Evolutionary conservation across 1,140 invertebrate genomes (phyloP), one percentile per base, ranked within the genome.

Genomic region (Plutomurus gul): DNA sequence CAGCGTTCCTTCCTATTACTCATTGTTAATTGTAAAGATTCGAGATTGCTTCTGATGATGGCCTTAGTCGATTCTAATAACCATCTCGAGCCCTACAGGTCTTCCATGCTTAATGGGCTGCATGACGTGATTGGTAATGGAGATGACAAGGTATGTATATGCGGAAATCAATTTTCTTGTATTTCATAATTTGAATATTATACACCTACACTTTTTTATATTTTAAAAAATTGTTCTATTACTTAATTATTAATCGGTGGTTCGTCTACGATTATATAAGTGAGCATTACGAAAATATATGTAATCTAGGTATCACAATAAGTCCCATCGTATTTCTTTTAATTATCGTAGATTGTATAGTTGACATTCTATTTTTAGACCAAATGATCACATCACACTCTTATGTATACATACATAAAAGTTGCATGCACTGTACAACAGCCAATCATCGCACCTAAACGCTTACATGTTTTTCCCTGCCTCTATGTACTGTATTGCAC

Each of bases 31-130:
- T 65, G 30, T 65, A n/a, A 49, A 49, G 46, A 36, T 33, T n/a
- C 56, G 27, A 43, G 39, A 43, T 43, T 43, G 39, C n/a, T 73
- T 36, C 70, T 40, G 4, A 56, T 56, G 46, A 82, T 82, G 82
- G 82, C 82, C 73, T 73, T 82, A 46, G 82, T 82, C 51, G 82
- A 82, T 51, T 80, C 79, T 18, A 82, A 82, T 51, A 77, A 70
- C 25, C 56, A 65, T 25, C 47, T 78, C 22, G 82, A 82, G 25
- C 74, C 79, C 13, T 81, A 76, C 72, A 75, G 81, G 47, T 47
- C 73, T 40, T 47, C 79, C 3, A 51, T 82, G 11, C 74, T 78
- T 49, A 82, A 82, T 43, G 80, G 80, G 13, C 30, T 82, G 25
- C 80, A 82, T 49, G 80, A 82, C 33, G 79, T 77, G 8, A 65